A percentile compares a stretch with the other conserved stretches of the same genome.
Evolutionary conservation across 2,797 vertebrate genomes (phyloP).

Genomic region (Pelodytes ibericus): DNA sequence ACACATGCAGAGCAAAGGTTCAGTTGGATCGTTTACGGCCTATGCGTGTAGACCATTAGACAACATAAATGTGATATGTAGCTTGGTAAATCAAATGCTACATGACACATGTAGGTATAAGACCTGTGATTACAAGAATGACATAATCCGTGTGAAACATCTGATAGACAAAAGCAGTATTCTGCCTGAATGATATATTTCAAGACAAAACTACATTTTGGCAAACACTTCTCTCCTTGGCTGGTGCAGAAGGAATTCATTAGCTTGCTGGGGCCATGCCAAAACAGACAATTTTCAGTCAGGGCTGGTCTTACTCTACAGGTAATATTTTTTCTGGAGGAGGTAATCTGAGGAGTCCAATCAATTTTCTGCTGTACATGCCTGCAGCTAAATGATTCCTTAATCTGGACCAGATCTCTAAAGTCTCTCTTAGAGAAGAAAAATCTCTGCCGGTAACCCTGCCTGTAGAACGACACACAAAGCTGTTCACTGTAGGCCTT

Average conservation of each 20-base stretch:
- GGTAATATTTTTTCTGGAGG: slow-evolving; percentile 49
- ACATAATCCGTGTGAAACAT: slow-evolving; percentile 42
- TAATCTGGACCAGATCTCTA: slow-evolving; percentile 48
- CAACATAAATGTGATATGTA: slow-evolving; percentile 3
- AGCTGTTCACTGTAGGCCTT: background rate
- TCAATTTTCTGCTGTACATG: slow-evolving; percentile 36
- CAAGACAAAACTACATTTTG: slow-evolving; percentile 38
- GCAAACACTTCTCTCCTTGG: slow-evolving; percentile 23
- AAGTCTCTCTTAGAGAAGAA: slow-evolving; percentile 16
- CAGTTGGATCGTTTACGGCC: background rate
- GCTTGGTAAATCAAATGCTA: slow-evolving; percentile 12
- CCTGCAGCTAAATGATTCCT: slow-evolving; percentile 44
- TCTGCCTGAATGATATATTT: slow-evolving; percentile 41
- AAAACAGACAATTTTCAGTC: slow-evolving; percentile 46
- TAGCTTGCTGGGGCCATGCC: slow-evolving; percentile 34
- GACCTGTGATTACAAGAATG: slow-evolving; percentile 21
- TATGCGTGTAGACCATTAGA: background rate
- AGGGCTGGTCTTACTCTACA: slow-evolving; percentile 43
- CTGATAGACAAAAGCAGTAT: slow-evolving; percentile 32
- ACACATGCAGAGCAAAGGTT: background rate
- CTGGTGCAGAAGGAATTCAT: slow-evolving; percentile 49
- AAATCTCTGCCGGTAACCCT: slow-evolving; percentile 5
- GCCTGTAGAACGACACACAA: background rate
- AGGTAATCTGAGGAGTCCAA: slow-evolving; percentile 53
- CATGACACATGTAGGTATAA: slow-evolving; percentile 24